Percentiles rank a stretch among this genome's conserved stretches.
These are phyloP conservation scores for Scaptomyza caliginosa DNA, from an alignment of 2,888 invertebrate species.

Conservation along the genomic window DNA sequence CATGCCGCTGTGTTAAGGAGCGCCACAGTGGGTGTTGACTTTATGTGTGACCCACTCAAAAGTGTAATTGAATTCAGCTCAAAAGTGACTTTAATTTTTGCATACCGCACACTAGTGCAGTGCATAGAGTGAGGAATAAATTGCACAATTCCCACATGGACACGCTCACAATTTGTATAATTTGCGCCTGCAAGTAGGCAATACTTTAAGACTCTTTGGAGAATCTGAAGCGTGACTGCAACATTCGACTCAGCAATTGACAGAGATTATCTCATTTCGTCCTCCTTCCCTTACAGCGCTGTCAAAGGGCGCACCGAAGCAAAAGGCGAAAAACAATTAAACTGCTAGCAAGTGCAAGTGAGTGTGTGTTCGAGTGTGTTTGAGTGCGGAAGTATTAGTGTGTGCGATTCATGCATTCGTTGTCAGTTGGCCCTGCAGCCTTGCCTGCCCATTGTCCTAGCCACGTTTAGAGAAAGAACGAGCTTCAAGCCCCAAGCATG, in stretches of 20 bases:
- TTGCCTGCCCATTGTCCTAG: slow-evolving; percentile 59
- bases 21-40: slow-evolving; percentile 15
- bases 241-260: slow-evolving; percentile 43
- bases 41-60: slow-evolving; percentile 6
- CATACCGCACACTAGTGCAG: slow-evolving; percentile 5
- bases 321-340: slow-evolving; percentile 71
- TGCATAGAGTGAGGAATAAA: not conserved
- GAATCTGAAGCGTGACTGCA: slow-evolving; percentile 14
- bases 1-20: slow-evolving; percentile 31
- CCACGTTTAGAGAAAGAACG: slow-evolving; percentile 15
- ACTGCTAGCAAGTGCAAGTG: slow-evolving; percentile 12
- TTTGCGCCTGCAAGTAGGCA: slow-evolving; percentile 47
- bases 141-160: slow-evolving; percentile 23
- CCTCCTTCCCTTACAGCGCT: not conserved
- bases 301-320: slow-evolving; percentile 62
- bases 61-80: no score
- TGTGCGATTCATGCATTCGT: slow-evolving; percentile 37
- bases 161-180: slow-evolving; percentile 49
- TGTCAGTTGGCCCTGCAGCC: slow-evolving; percentile 48
- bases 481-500: slow-evolving; percentile 5
- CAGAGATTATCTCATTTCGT: slow-evolving; percentile 60
- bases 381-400: slow-evolving; percentile 17
- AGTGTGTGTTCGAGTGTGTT: slow-evolving; percentile 13
- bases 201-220: slow-evolving; percentile 3
- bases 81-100: slow-evolving; percentile 42